A percentile compares a stretch with the other conserved stretches of the same genome.
These are phyloP conservation scores for Drosophila auraria DNA, from an alignment of 1,140 invertebrate genomes.

Conservation along the genomic window DNA sequence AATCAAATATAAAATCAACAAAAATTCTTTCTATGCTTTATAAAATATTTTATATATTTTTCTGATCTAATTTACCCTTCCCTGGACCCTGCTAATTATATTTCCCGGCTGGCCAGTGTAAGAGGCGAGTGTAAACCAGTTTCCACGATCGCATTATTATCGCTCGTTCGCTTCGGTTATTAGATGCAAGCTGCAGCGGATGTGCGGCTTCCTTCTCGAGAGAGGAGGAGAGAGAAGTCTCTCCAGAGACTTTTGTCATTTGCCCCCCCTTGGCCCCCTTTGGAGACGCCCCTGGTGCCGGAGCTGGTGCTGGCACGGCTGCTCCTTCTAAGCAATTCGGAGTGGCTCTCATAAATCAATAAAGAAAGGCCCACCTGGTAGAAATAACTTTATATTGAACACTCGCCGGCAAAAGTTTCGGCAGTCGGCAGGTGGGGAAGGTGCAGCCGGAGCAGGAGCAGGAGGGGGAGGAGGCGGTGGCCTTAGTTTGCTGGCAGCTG, in stretches of 20 bases:
- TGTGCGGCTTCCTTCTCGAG: slow-evolving; percentile 70
- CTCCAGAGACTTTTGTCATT: slow-evolving; percentile 69
- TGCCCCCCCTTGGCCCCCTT: slow-evolving; percentile 17
- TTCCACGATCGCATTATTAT: slow-evolving; percentile 66
- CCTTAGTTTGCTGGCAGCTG: slow-evolving; percentile 30
- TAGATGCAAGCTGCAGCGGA: slow-evolving; percentile 82
- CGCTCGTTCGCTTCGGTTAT: slow-evolving; percentile 62
- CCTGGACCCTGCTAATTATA: neutral
- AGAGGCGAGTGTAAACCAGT: slow-evolving; percentile 45
- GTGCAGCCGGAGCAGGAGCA: neutral
- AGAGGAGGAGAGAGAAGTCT: neutral
- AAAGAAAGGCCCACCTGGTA: slow-evolving; percentile 75
- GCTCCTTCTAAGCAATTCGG: slow-evolving; percentile 37
- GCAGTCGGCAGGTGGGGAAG: slow-evolving; percentile 31
- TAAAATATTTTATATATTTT: no score
- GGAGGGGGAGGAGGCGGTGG: neutral
- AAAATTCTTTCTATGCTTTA: no score
- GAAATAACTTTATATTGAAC: slow-evolving; percentile 79
- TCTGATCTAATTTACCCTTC: no score
- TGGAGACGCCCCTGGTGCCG: slow-evolving; percentile 4
- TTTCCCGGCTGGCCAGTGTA: slow-evolving; percentile 29
- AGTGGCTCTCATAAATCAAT: slow-evolving; percentile 75
- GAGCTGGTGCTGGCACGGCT: neutral
- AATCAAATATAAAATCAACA: no score
- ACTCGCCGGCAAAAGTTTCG: slow-evolving; percentile 46